Conservation (phyloP, 2,888 invertebrate species). For the Trissolcus brochymenae region DNA sequence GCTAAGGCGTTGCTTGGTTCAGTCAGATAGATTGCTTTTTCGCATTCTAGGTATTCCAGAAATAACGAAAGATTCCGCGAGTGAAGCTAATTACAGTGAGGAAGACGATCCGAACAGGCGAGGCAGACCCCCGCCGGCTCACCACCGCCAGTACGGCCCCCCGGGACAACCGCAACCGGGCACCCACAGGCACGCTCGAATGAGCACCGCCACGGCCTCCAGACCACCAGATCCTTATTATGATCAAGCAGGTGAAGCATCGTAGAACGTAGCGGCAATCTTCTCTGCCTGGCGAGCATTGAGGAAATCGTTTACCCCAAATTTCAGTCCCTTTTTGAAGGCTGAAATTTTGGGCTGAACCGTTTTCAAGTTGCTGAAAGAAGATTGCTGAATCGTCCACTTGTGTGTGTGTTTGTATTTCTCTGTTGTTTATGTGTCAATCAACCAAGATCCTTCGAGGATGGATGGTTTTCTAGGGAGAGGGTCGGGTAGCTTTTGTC, state of each 20-base stretch:
- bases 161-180: constrained; percentile 67
- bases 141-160: constrained; percentile 68
- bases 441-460: constrained; percentile 5
- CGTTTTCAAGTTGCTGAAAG: constrained; percentile 5
- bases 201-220: constrained; percentile 57
- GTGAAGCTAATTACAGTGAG: constrained; percentile 83
- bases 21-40: constrained; percentile 51
- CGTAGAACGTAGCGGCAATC: constrained; percentile 22
- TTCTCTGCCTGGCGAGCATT: constrained; percentile 1
- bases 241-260: constrained; percentile 68
- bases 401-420: constrained; percentile 41
- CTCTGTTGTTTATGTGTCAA: constrained; percentile 13
- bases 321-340: neutral
- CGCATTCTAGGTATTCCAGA: constrained; percentile 78
- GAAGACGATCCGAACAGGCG: constrained; percentile 80
- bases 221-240: constrained; percentile 69
- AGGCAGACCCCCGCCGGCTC: constrained; percentile 65
- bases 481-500: neutral
- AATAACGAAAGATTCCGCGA: constrained; percentile 89
- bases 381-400: constrained; percentile 50
- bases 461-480: neutral
- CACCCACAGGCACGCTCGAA: constrained; percentile 66
- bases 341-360: neutral
- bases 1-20: constrained; percentile 40
- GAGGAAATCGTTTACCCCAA: too few species aligned